phyloP scores from a whole-genome alignment of 1,140 invertebrate genomes.

The Propsilocerus akamusi region DNA sequence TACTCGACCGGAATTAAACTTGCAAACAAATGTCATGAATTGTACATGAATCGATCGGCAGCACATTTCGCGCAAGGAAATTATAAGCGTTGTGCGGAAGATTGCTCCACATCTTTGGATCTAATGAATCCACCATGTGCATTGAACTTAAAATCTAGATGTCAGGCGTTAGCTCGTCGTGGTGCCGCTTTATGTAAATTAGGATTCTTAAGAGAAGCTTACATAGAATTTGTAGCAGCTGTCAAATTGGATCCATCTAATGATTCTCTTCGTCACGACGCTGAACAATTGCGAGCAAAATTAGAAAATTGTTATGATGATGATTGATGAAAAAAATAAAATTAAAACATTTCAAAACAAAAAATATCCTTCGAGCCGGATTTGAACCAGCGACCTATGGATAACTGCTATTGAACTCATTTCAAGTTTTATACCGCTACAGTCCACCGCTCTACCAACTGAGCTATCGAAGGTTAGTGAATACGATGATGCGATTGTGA shows the following conservation, averaged over 20 bases:
- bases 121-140: constrained; percentile 48
- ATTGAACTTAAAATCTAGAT: constrained; percentile 46
- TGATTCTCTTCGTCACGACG: constrained; percentile 25
- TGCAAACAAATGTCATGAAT: constrained; percentile 47
- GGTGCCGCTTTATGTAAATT: constrained; percentile 52
- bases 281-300: not conserved
- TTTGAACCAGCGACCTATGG: constrained; percentile 50
- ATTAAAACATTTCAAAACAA: not conserved
- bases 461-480: constrained; percentile 14
- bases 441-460: constrained; percentile 17
- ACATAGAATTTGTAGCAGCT: constrained; percentile 53
- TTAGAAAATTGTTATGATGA: constrained; percentile 1
- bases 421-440: constrained; percentile 8
- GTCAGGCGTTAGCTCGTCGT: constrained; percentile 46
- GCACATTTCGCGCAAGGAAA: constrained; percentile 57
- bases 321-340: not conserved
- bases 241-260: constrained; percentile 34
- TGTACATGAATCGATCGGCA: constrained; percentile 56
- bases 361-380: constrained; percentile 39
- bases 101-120: constrained; percentile 44
- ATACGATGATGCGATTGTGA: no score
- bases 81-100: constrained; percentile 42
- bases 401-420: constrained; percentile 14
- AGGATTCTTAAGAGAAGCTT: constrained; percentile 47
- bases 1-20: constrained; percentile 60